Evolutionary conservation across 2,888 invertebrate genomes (phyloP).

Genomic region (Hartigia nigra): DNA sequence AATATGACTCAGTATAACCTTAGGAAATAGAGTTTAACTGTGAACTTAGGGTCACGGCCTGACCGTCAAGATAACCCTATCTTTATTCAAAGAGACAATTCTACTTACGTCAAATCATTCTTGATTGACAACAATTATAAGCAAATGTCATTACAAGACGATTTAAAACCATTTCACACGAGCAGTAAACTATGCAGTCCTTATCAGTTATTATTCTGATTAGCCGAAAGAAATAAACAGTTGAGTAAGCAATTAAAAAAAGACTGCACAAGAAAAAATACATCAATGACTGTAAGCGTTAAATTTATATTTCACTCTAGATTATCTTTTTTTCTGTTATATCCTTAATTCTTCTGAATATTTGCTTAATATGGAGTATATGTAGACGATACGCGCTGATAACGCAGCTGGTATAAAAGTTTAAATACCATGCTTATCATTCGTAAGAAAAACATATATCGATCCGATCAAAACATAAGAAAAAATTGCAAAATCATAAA

Average conservation of each 20-base stretch:
- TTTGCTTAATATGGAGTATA: neutral
- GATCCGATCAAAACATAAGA: neutral
- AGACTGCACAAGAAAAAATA: neutral
- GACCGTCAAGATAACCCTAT: constrained; percentile 21
- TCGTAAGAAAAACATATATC: neutral
- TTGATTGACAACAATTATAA: neutral
- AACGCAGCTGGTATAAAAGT: neutral
- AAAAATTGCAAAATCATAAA: neutral
- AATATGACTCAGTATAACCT: neutral
- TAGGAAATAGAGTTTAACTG: neutral
- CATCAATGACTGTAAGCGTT: neutral
- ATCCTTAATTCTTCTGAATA: neutral
- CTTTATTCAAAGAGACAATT: neutral
- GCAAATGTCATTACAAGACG: neutral
- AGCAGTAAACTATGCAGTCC: neutral
- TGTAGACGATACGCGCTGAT: neutral
- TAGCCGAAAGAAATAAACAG: neutral
- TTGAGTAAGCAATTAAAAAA: neutral
- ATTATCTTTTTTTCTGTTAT: neutral
- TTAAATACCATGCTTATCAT: neutral
- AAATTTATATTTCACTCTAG: neutral
- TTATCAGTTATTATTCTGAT: neutral
- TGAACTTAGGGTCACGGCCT: constrained; percentile 17
- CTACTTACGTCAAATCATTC: neutral
- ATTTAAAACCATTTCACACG: neutral